These are phyloP conservation scores for Drepana falcataria DNA, from an alignment of 2,888 invertebrate genomes.

Conservation along the genomic window DNA sequence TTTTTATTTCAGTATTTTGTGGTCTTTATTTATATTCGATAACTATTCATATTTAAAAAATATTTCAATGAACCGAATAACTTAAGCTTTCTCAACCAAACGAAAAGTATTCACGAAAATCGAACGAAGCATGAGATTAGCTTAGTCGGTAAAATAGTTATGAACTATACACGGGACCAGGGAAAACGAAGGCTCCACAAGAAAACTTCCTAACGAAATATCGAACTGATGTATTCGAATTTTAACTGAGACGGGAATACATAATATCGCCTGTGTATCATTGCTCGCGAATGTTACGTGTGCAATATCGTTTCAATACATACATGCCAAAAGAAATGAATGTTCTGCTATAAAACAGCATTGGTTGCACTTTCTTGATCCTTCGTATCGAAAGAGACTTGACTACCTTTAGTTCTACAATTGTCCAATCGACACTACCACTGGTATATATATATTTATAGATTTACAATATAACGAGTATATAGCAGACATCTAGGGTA, in stretches of 20 bases:
- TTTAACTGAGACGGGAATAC: slow-evolving; percentile 36
- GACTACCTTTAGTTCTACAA: neutral
- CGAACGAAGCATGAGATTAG: too few relatives aligned
- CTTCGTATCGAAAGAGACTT: slow-evolving; percentile 27
- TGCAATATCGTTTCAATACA: slow-evolving; percentile 47
- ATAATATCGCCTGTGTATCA: slow-evolving; percentile 25
- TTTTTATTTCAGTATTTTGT: too few relatives aligned
- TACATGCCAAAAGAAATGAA: slow-evolving; percentile 45
- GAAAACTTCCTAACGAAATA: slow-evolving; percentile 14
- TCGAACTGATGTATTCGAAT: slow-evolving; percentile 22
- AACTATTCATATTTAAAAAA: too few relatives aligned
- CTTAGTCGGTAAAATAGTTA: slow-evolving; percentile 2
- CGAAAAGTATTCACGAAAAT: too few relatives aligned
- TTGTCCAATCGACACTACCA: neutral
- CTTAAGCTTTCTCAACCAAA: too few relatives aligned
- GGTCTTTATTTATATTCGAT: too few relatives aligned
- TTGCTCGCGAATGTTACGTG: slow-evolving; percentile 30
- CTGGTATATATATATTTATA: too few relatives aligned
- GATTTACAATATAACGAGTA: too few relatives aligned
- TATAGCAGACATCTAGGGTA: too few relatives aligned
- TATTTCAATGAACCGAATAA: too few relatives aligned
- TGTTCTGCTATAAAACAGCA: slow-evolving; percentile 47
- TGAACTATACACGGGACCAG: slow-evolving; percentile 9
- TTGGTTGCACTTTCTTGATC: slow-evolving; percentile 47
- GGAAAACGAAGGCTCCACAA: slow-evolving; percentile 9